phyloP scores from a whole-genome alignment of 2,888 invertebrate species.

The Norana najaformis region DNA sequence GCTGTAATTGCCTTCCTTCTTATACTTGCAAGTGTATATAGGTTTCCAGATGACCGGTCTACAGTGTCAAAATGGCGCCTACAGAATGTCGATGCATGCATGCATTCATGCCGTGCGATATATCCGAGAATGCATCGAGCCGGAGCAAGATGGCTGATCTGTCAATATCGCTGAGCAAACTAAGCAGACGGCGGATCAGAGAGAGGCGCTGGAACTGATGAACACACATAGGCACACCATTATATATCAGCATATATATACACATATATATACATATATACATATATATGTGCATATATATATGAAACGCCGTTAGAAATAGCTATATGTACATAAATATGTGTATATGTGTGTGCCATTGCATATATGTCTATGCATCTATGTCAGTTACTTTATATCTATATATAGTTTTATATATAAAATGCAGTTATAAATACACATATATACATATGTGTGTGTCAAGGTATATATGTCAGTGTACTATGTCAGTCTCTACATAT shows the following conservation, averaged over 20 bases:
- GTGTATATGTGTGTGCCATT: no score
- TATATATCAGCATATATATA: neutral
- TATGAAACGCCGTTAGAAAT: neutral
- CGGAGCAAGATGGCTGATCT: neutral
- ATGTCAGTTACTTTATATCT: no score
- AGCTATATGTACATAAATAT: neutral
- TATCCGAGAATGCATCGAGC: neutral
- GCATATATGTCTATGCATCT: no score
- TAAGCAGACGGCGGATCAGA: neutral
- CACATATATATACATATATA: neutral
- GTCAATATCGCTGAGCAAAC: neutral
- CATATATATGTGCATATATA: neutral
- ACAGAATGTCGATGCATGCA: neutral
- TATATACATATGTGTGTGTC: no score
- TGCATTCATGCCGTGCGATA: neutral
- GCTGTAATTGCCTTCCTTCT: no score
- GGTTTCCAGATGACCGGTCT: neutral
- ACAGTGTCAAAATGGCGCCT: slow-evolving; percentile 1
- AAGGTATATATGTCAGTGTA: no score
- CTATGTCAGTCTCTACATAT: no score
- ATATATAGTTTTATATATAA: no score
- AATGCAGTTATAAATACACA: no score
- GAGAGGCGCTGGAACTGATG: neutral
- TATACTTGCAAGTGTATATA: neutral
- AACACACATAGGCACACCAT: neutral